Percentiles rank a stretch among this genome's conserved stretches.
These are phyloP conservation scores for Ceyx melanurus DNA, from an alignment of 2,113 vertebrate species.

Conservation along the genomic window DNA sequence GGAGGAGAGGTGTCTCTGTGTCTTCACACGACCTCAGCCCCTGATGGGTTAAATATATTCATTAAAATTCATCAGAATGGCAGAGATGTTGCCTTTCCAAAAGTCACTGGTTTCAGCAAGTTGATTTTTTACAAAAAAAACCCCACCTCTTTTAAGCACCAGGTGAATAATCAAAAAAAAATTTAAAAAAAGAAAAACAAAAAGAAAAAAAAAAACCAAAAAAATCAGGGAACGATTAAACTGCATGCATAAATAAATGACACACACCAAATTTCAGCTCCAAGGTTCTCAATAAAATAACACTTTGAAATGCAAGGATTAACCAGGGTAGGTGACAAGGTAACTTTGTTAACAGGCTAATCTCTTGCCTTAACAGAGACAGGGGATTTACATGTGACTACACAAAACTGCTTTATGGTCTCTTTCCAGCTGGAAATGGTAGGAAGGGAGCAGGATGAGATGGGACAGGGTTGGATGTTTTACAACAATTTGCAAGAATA, in stretches of 20 bases:
- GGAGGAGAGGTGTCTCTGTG: no score
- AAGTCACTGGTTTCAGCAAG: neutral
- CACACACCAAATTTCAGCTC: conserved; percentile 46
- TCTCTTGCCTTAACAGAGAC: conserved; percentile 68
- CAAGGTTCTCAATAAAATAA: conserved; percentile 65
- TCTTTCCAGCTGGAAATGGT: conserved; percentile 53
- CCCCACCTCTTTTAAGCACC: neutral
- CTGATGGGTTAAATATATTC: conserved; percentile 29
- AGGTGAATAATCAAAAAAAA: neutral
- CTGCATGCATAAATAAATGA: conserved; percentile 67
- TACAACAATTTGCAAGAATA: neutral
- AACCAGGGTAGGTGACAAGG: conserved; percentile 72
- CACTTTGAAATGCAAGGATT: conserved; percentile 75
- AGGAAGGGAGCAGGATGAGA: conserved; percentile 5
- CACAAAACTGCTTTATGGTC: conserved; percentile 67
- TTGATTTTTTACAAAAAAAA: neutral
- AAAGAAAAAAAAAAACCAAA: no score
- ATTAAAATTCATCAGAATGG: neutral
- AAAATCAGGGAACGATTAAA: neutral
- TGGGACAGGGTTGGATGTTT: neutral
- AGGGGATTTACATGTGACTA: conserved; percentile 66
- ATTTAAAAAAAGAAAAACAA: neutral
- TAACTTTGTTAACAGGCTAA: conserved; percentile 75
- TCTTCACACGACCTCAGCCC: neutral
- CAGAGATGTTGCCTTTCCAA: neutral